Evolutionary conservation across 2,888 invertebrate species (phyloP).

Genomic region (Vanessa cardui): DNA sequence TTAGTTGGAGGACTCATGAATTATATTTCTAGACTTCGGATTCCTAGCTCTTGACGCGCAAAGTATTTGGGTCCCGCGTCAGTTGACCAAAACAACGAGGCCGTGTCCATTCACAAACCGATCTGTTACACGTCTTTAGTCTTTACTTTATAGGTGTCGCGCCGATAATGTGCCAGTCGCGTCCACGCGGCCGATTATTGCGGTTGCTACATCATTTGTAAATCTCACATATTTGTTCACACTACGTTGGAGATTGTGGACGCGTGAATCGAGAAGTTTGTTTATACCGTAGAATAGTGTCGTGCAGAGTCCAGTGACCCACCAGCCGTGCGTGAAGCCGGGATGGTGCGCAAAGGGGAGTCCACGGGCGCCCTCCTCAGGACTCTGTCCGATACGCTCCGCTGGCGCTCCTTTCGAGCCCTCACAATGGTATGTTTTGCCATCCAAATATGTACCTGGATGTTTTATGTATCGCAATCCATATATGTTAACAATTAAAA

Average conservation of each 20-base stretch:
- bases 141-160: constrained; percentile 72
- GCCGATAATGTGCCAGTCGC: constrained; percentile 78
- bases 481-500: background rate
- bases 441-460: constrained; percentile 44
- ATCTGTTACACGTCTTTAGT: constrained; percentile 53
- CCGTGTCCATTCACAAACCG: constrained; percentile 62
- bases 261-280: constrained; percentile 34
- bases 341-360: constrained; percentile 79
- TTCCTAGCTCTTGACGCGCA: constrained; percentile 49
- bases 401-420: constrained; percentile 69
- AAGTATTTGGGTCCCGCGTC: constrained; percentile 69
- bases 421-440: constrained; percentile 68
- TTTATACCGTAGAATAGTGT: constrained; percentile 26
- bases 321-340: constrained; percentile 76
- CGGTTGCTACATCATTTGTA: constrained; percentile 59
- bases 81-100: constrained; percentile 71
- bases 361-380: constrained; percentile 72
- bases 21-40: constrained; percentile 39
- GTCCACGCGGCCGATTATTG: constrained; percentile 77
- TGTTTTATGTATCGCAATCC: constrained; percentile 5
- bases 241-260: constrained; percentile 43
- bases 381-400: constrained; percentile 75
- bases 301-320: constrained; percentile 72
- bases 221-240: constrained; percentile 34
- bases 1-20: constrained; percentile 37